A percentile compares a stretch with the other conserved stretches of the same genome.
phyloP scores from a whole-genome alignment of 2,888 invertebrate genomes.

The Limnephilus lunatus region DNA sequence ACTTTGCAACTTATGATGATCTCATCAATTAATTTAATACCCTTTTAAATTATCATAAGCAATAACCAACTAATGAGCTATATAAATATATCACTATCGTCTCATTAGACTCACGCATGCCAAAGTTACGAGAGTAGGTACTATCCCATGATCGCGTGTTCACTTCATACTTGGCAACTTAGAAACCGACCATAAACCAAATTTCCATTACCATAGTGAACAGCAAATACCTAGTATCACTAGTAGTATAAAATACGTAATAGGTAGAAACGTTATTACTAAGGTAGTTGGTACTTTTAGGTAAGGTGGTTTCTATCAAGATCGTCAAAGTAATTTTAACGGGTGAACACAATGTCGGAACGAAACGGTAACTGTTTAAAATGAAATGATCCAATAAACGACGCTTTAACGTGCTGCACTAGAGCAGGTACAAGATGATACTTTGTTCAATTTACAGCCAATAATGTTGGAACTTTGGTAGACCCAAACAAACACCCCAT shows the following conservation, averaged over 20 bases:
- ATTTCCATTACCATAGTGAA: background rate
- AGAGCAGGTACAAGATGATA: constrained; percentile 33
- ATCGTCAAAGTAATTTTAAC: constrained; percentile 2
- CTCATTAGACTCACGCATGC: background rate
- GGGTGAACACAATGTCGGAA: background rate
- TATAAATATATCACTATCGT: background rate
- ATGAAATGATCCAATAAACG: constrained; percentile 35
- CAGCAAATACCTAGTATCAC: background rate
- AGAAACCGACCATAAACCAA: background rate
- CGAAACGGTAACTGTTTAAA: constrained; percentile 5
- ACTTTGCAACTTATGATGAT: background rate
- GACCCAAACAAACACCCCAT: constrained; percentile 48
- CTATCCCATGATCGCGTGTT: background rate
- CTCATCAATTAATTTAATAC: background rate
- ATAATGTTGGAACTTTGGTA: constrained; percentile 51
- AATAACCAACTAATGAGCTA: background rate
- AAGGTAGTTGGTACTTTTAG: background rate
- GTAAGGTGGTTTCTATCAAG: background rate
- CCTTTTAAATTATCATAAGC: background rate
- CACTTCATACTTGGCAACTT: background rate
- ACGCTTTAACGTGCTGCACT: background rate
- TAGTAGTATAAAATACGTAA: background rate
- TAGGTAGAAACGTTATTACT: background rate
- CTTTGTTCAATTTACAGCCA: constrained; percentile 59
- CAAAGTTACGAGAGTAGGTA: background rate